A percentile compares a stretch with the other conserved stretches of the same genome.
Evolutionary conservation across 1,140 invertebrate genomes (phyloP).

Genomic region (Paralvinella palmiformis): DNA sequence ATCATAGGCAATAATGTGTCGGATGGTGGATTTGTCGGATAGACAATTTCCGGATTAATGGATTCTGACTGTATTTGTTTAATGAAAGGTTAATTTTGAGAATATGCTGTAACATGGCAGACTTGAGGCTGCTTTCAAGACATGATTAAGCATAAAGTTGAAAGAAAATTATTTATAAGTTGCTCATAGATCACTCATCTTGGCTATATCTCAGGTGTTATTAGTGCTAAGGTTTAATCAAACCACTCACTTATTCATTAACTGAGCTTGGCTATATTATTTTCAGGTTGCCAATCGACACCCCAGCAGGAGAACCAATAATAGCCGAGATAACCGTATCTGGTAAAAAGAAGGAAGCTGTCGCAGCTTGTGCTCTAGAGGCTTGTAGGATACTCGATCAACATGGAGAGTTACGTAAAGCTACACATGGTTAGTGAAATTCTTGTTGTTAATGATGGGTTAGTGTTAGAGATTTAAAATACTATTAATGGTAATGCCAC

Average conservation of each 20-base stretch:
- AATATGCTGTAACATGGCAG: too few species aligned
- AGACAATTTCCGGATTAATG: too few species aligned
- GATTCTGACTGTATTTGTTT: too few species aligned
- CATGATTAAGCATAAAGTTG: too few species aligned
- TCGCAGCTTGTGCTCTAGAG: conserved; percentile 86
- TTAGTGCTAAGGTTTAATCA: too few species aligned
- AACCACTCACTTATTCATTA: conserved; percentile 11
- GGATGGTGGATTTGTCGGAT: too few species aligned
- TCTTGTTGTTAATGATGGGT: not conserved
- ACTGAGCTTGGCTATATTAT: not conserved
- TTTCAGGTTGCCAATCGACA: conserved; percentile 71
- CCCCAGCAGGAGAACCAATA: conserved; percentile 64
- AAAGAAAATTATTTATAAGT: too few species aligned
- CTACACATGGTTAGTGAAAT: conserved; percentile 62
- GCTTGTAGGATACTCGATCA: conserved; percentile 86
- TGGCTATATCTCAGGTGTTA: too few species aligned
- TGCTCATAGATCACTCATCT: too few species aligned
- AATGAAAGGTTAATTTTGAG: too few species aligned
- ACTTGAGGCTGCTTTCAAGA: too few species aligned
- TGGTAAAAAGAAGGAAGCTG: conserved; percentile 91
- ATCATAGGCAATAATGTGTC: too few species aligned
- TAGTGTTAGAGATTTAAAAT: not conserved
- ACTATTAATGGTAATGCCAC: not conserved
- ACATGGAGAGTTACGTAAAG: conserved; percentile 69
- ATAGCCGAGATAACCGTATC: conserved; percentile 78